A percentile compares a stretch with the other conserved stretches of the same genome.
phyloP scores from a whole-genome alignment of 2,888 invertebrate genomes.

The Eutolmus rufibarbis region DNA sequence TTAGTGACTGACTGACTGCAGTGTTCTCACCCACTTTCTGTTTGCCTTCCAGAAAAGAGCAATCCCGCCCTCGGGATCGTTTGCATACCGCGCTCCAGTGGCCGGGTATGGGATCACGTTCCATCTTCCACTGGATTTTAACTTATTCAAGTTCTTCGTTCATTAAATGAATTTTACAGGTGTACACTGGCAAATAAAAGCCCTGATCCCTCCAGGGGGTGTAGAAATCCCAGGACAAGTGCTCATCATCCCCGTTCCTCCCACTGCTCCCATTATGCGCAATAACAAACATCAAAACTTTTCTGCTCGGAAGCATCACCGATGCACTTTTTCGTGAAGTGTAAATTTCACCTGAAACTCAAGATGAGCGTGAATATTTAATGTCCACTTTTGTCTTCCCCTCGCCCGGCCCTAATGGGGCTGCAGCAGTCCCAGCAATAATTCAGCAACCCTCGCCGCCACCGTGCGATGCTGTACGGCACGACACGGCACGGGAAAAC shows the following conservation, averaged over 20 bases:
- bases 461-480: not conserved
- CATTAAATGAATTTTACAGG: slow-evolving; percentile 18
- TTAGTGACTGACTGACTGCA: slow-evolving; percentile 22
- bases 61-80: not conserved
- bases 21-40: not conserved
- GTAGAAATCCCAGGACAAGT: slow-evolving; percentile 3
- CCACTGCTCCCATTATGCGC: slow-evolving; percentile 1
- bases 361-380: slow-evolving; percentile 34
- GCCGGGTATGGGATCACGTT: not conserved
- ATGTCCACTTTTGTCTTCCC: slow-evolving; percentile 9
- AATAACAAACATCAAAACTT: slow-evolving; percentile 33
- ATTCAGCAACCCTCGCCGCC: not conserved
- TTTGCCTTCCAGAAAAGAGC: not conserved
- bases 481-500: not conserved
- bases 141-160: slow-evolving; percentile 29
- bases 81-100: not conserved
- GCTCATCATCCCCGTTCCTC: not conserved
- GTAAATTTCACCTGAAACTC: slow-evolving; percentile 3
- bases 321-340: not conserved
- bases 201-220: not conserved
- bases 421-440: not conserved
- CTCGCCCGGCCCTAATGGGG: not conserved
- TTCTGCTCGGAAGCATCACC: not conserved
- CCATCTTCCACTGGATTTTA: slow-evolving; percentile 4
- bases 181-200: slow-evolving; percentile 11